Evolutionary conservation across 2,113 vertebrate genomes (phyloP).

Genomic region (Heterotis niloticus): DNA sequence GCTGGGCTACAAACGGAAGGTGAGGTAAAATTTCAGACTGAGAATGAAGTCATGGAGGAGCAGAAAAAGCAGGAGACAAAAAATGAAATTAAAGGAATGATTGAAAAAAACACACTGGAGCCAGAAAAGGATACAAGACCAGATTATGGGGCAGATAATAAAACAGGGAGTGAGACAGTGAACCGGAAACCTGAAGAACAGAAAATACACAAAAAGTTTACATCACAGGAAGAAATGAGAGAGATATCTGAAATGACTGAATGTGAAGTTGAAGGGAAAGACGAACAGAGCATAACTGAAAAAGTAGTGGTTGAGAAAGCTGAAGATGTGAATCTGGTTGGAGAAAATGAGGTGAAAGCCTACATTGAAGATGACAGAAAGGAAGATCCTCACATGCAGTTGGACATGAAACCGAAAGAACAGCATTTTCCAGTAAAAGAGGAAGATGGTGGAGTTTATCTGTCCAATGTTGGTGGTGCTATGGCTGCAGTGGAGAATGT

Average conservation of each 20-base stretch:
- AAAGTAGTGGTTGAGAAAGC: constrained; percentile 86
- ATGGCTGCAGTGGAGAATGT: constrained; percentile 72
- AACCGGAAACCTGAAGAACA: constrained; percentile 72
- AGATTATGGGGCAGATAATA: constrained; percentile 58
- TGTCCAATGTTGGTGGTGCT: constrained; percentile 66
- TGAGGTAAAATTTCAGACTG: constrained; percentile 62
- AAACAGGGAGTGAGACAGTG: constrained; percentile 55
- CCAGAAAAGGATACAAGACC: constrained; percentile 66
- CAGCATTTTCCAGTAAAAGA: constrained; percentile 42
- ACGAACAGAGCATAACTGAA: constrained; percentile 73
- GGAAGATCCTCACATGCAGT: constrained; percentile 38
- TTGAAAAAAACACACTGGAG: constrained; percentile 41
- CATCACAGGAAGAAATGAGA: constrained; percentile 40
- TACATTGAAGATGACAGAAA: constrained; percentile 49
- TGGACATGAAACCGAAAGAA: constrained; percentile 38
- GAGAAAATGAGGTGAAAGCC: constrained; percentile 62
- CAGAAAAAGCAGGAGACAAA: constrained; percentile 56
- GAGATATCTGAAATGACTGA: constrained; percentile 55
- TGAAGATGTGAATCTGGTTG: constrained; percentile 73
- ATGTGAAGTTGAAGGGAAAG: constrained; percentile 56
- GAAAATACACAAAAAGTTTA: constrained; percentile 57
- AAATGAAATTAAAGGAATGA: constrained; percentile 51
- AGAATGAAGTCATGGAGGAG: constrained; percentile 60
- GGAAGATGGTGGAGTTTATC: constrained; percentile 56
- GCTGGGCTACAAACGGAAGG: constrained; percentile 46